Conservation (phyloP, 2,888 invertebrate genomes). For the Mayetiola destructor region DNA sequence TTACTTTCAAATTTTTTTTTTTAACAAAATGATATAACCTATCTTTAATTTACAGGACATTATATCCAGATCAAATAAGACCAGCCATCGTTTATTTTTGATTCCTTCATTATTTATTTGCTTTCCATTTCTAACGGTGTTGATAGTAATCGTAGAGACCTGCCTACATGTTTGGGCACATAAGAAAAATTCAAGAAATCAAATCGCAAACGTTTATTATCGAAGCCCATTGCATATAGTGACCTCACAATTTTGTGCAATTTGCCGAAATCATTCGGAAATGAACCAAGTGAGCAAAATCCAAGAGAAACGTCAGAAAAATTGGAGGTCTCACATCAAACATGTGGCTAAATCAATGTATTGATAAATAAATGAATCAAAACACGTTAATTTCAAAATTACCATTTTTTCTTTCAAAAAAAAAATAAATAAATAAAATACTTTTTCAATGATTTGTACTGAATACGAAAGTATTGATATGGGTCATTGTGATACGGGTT, state of each 20-base stretch:
- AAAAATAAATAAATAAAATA: too few species aligned
- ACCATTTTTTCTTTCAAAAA: too few species aligned
- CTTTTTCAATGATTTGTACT: too few species aligned
- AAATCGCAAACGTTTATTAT: conserved; percentile 44
- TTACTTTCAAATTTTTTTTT: conserved; percentile 15
- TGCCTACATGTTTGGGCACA: conserved; percentile 54
- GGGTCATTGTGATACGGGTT: too few species aligned
- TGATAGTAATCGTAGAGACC: conserved; percentile 43
- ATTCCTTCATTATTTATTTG: conserved; percentile 46
- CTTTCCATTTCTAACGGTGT: conserved; percentile 38
- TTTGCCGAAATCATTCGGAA: conserved; percentile 47
- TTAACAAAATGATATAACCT: not conserved
- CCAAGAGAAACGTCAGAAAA: conserved; percentile 42
- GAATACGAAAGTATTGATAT: too few species aligned
- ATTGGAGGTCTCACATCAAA: conserved; percentile 26
- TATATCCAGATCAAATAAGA: conserved; percentile 30
- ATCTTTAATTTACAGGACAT: conserved; percentile 26
- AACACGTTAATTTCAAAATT: too few species aligned
- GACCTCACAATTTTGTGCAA: conserved; percentile 52
- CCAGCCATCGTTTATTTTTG: conserved; percentile 40
- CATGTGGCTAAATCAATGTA: conserved; percentile 28
- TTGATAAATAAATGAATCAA: not conserved
- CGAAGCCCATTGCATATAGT: conserved; percentile 55
- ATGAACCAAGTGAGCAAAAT: conserved; percentile 48
- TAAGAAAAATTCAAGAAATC: conserved; percentile 46